Percentiles rank a stretch among this genome's conserved stretches.
Evolutionary conservation across 2,888 invertebrate genomes (phyloP).

Genomic region (Leucania comma): DNA sequence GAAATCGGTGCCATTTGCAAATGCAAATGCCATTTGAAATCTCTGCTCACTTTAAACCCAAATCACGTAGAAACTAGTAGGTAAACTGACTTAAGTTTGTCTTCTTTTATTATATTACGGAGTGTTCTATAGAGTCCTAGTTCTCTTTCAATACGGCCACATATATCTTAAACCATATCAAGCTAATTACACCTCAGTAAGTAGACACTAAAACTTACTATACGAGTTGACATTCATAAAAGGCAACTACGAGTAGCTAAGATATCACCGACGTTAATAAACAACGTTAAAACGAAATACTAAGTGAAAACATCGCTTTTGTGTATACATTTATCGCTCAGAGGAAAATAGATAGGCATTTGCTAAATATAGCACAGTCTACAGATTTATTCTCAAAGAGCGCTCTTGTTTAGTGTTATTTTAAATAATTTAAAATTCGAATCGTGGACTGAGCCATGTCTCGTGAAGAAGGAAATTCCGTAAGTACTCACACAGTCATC

Average conservation of each 20-base stretch:
- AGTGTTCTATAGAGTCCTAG: slow-evolving; percentile 27
- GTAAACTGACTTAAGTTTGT: slow-evolving; percentile 50
- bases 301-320: slow-evolving; percentile 18
- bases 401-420: slow-evolving; percentile 41
- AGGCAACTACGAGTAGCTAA: slow-evolving; percentile 25
- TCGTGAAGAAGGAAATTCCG: slow-evolving; percentile 65
- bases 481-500: slow-evolving; percentile 82
- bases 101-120: slow-evolving; percentile 48
- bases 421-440: slow-evolving; percentile 60
- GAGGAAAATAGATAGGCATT: slow-evolving; percentile 27
- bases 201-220: not conserved
- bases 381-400: slow-evolving; percentile 29
- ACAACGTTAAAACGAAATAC: slow-evolving; percentile 8
- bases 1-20: slow-evolving; percentile 54
- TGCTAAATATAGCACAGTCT: slow-evolving; percentile 13
- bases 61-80: slow-evolving; percentile 50
- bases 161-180: not conserved
- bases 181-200: slow-evolving; percentile 15
- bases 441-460: slow-evolving; percentile 52
- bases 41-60: slow-evolving; percentile 28
- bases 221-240: slow-evolving; percentile 1
- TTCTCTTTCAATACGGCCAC: slow-evolving; percentile 6
- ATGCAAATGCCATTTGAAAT: too few species aligned
- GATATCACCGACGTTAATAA: slow-evolving; percentile 10
- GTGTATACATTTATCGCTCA: not conserved